Percentiles rank a stretch among this genome's conserved stretches.
These are phyloP conservation scores for Orius insidiosus DNA, from an alignment of 1,140 invertebrate species.

Conservation along the genomic window DNA sequence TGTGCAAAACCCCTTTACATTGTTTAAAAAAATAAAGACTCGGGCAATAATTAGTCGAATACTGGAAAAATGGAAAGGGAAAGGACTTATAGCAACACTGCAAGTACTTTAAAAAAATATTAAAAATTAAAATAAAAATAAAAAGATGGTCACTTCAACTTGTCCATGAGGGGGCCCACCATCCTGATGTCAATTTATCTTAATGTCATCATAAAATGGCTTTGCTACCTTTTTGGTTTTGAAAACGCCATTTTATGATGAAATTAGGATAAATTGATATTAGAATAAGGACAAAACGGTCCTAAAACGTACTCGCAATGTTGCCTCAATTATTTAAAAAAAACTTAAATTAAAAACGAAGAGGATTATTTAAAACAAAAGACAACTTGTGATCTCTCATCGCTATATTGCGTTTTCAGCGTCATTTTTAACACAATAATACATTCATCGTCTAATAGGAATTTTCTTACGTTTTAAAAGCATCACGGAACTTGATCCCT, in stretches of 20 bases:
- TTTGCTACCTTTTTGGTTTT: background rate
- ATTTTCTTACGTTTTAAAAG: constrained; percentile 31
- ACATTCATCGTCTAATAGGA: constrained; percentile 21
- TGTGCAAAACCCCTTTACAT: constrained; percentile 1
- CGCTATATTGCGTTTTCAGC: constrained; percentile 17
- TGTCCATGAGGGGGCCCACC: too few relatives aligned
- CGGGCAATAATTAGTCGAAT: too few relatives aligned
- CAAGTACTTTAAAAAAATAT: constrained; percentile 18
- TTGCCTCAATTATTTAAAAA: constrained; percentile 12
- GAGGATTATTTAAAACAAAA: constrained; percentile 5
- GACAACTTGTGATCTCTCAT: constrained; percentile 17
- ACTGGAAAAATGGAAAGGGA: constrained; percentile 2
- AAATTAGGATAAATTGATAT: too few relatives aligned
- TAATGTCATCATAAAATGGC: background rate
- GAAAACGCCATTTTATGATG: background rate
- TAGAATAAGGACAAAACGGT: too few relatives aligned
- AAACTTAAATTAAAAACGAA: constrained; percentile 7
- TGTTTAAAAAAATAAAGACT: constrained; percentile 10
- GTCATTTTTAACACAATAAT: constrained; percentile 18
- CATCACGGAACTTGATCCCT: constrained; percentile 19
- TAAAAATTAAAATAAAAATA: constrained; percentile 9
- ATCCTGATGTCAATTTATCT: too few relatives aligned
- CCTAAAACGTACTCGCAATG: constrained; percentile 19
- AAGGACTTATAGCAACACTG: constrained; percentile 22
- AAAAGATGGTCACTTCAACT: constrained; percentile 20